Base-by-base conservation (phyloP, 2,113 vertebrate species). In the Prinia subflava region DNA sequence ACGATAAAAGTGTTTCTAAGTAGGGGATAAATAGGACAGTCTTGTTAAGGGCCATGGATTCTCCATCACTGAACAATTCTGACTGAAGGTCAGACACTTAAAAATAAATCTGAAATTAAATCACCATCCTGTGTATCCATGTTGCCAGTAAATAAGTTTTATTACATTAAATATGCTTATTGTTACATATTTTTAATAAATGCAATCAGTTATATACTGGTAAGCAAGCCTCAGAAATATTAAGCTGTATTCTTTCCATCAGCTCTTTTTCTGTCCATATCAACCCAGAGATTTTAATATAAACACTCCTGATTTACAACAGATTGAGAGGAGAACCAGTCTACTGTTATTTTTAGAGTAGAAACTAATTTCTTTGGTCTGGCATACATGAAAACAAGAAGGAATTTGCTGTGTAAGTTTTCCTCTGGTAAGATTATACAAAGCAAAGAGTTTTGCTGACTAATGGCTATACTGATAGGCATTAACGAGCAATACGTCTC, bases 401-500 rank as follows among this genome's bases (percentile, higher is more conserved):
- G 55, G 62, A 94, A 90, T 97, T 80, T 94, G 73, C 82, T 92
- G 50, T 56, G 37, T 87, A 92, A 94, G 80, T 95, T 94, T 95
- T 87, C 74, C 62, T 63, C 39, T 78, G 50, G 65, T 87, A 80
- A 95, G 89, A 86, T 42, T 84, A 65, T 63, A 89, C 83, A 95
- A 96, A 96, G 37, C 69, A 27, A 71, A 83, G 84, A 84, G 42
- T 87, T 97, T 82, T 97, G 70, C 96, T 97, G 96, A 97, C 86
- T 96, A 94, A 96, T 95, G 96, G 77, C 92, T 87, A 81, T 90
- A 93, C 44, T 96, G 94, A 97, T 91, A 86, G 82, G 33, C 94
- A 90, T 97, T 97, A 97, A 97, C 4, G 62, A 96, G 92, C 91
- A 94, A 91, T 84, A 74, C 10, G 88, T 97, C 95, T 98, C 95